These are phyloP conservation scores for Teleogryllus occipitalis DNA, from an alignment of 1,140 invertebrate genomes.

Conservation along the genomic window DNA sequence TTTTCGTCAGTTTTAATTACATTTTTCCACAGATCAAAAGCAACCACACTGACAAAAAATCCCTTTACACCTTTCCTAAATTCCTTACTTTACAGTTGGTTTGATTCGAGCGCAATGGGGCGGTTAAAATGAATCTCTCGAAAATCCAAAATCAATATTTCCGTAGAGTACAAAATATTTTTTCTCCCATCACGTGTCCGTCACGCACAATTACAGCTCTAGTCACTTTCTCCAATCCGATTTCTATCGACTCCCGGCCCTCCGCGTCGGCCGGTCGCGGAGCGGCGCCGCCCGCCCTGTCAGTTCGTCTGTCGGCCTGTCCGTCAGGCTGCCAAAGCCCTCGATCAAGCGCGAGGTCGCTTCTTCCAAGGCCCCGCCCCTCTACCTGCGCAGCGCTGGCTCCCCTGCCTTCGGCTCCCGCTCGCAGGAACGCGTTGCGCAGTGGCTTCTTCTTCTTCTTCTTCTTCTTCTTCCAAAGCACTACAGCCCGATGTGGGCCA, in stretches of 20 bases:
- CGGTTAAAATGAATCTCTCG: neutral
- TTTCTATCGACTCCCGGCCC: neutral
- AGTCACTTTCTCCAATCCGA: neutral
- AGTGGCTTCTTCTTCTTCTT: too few species aligned
- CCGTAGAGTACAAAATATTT: neutral
- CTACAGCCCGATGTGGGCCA: too few species aligned
- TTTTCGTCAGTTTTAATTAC: too few species aligned
- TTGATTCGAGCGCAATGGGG: too few species aligned
- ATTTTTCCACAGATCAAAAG: too few species aligned
- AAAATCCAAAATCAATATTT: neutral
- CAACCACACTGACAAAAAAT: too few species aligned
- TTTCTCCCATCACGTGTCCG: neutral
- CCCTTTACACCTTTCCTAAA: too few species aligned
- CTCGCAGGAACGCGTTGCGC: too few species aligned
- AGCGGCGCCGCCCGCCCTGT: neutral
- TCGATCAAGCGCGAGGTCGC: neutral
- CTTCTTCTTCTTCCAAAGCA: too few species aligned
- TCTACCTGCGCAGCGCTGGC: too few species aligned
- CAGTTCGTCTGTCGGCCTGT: neutral
- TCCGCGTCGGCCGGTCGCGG: neutral
- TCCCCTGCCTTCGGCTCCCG: too few species aligned
- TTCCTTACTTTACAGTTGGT: too few species aligned
- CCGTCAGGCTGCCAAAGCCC: neutral
- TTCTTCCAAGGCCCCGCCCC: neutral
- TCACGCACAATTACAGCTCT: neutral